These are phyloP conservation scores for Apodemus agrarius DNA, from an alignment of 2,797 vertebrate species.

Conservation along the genomic window DNA sequence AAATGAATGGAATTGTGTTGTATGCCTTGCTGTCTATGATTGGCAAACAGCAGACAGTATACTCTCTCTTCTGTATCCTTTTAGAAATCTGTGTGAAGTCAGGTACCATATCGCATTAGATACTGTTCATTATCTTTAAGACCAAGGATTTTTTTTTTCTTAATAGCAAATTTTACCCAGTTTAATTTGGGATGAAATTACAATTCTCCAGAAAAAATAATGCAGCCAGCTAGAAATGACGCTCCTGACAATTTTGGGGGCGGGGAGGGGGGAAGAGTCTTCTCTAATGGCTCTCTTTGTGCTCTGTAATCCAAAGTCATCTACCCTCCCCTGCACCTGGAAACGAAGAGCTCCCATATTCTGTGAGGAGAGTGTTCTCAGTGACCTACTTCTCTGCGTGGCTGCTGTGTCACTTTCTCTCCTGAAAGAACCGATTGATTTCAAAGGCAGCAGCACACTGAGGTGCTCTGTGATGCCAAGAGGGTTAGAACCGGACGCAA, in stretches of 20 bases:
- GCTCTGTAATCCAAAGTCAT: conserved; percentile 42
- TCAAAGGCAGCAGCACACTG: conserved; percentile 56
- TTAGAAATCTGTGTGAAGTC: background rate
- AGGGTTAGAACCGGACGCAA: conserved; percentile 71
- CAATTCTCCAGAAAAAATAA: conserved; percentile 8
- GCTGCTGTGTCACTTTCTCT: conserved; percentile 48
- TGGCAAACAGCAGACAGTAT: background rate
- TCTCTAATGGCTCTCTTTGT: conserved; percentile 43
- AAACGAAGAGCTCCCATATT: conserved; percentile 58
- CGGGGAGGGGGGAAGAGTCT: background rate
- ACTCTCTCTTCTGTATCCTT: background rate
- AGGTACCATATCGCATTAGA: background rate
- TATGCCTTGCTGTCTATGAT: background rate
- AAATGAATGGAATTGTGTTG: background rate
- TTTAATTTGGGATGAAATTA: background rate
- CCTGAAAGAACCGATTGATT: conserved; percentile 79
- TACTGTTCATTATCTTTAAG: background rate
- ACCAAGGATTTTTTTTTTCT: background rate
- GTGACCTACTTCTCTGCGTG: conserved; percentile 73
- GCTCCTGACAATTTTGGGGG: background rate
- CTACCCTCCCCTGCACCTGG: conserved; percentile 68
- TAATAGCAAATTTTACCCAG: background rate
- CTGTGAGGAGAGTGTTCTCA: conserved; percentile 50
- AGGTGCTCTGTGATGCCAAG: conserved; percentile 38
- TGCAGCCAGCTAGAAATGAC: background rate